These are phyloP conservation scores for Lycocerus yunnanus DNA, from an alignment of 2,888 invertebrate genomes.

Conservation along the genomic window DNA sequence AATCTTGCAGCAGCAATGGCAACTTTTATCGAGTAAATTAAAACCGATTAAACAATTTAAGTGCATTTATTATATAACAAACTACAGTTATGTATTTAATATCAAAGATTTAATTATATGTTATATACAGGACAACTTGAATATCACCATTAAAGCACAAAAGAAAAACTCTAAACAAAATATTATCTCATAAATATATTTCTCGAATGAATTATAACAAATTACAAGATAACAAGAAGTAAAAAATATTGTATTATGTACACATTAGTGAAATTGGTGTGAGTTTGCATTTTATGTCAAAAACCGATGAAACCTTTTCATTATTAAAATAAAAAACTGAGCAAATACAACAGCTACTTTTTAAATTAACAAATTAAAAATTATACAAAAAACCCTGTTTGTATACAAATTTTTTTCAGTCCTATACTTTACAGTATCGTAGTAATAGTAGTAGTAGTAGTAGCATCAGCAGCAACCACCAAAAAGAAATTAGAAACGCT, in stretches of 20 bases:
- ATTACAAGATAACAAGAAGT: slow-evolving; percentile 42
- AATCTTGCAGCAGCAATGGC: neutral
- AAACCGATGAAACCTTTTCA: neutral
- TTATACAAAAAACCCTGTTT: neutral
- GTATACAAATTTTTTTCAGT: neutral
- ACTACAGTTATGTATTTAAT: slow-evolving; percentile 14
- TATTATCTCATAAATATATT: slow-evolving; percentile 42
- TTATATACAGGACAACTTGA: slow-evolving; percentile 4
- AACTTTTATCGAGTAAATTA: neutral
- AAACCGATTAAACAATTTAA: neutral
- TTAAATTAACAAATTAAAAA: neutral
- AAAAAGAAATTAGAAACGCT: slow-evolving; percentile 1
- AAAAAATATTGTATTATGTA: slow-evolving; percentile 42
- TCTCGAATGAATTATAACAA: slow-evolving; percentile 42
- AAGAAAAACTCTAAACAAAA: slow-evolving; percentile 15
- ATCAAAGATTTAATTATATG: slow-evolving; percentile 5
- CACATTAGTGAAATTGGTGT: slow-evolving; percentile 27
- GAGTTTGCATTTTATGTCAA: neutral
- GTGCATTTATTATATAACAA: slow-evolving; percentile 16
- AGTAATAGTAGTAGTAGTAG: neutral
- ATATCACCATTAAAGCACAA: neutral
- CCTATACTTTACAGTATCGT: neutral
- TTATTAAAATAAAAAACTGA: neutral
- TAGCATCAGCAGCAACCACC: neutral
- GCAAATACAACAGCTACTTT: neutral